These are phyloP conservation scores for Drosophila sordidula DNA, from an alignment of 2,888 invertebrate genomes.

Conservation along the genomic window DNA sequence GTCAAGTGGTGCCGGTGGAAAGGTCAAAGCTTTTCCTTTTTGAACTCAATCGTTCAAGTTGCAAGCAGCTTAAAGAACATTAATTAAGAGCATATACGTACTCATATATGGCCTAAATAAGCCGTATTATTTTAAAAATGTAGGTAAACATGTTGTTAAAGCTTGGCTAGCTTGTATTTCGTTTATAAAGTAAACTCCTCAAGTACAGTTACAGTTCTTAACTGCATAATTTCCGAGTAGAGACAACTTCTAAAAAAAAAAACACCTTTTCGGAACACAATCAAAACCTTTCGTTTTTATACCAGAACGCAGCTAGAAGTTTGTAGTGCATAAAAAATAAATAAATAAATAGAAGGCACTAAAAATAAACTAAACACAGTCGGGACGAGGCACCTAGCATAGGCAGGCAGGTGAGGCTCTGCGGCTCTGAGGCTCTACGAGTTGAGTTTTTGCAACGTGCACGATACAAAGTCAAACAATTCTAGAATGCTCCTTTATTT, in stretches of 20 bases:
- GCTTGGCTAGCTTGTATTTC: too few species aligned
- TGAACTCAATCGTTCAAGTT: conserved; percentile 44
- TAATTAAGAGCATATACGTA: conserved; percentile 14
- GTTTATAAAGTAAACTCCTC: too few species aligned
- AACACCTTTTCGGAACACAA: conserved; percentile 23
- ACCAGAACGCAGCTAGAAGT: conserved; percentile 1
- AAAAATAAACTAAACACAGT: conserved; percentile 32
- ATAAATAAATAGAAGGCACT: conserved; percentile 58
- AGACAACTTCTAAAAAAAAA: background rate
- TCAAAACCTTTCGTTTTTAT: conserved; percentile 5
- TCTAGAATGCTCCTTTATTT: conserved; percentile 72
- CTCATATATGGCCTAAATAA: conserved; percentile 20
- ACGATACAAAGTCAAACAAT: conserved; percentile 76
- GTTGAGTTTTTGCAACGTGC: conserved; percentile 17
- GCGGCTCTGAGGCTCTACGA: conserved; percentile 19
- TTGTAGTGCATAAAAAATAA: conserved; percentile 62
- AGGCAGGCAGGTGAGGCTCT: conserved; percentile 10
- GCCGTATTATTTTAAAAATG: conserved; percentile 38
- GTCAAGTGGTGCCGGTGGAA: conserved; percentile 48
- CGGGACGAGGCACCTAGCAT: background rate
- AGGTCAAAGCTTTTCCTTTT: conserved; percentile 36
- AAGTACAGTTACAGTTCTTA: too few species aligned
- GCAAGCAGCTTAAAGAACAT: conserved; percentile 37
- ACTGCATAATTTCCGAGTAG: too few species aligned
- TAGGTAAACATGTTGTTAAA: conserved; percentile 35